Conservation (phyloP, 2,113 vertebrate genomes). For the Actinemys pallida region DNA sequence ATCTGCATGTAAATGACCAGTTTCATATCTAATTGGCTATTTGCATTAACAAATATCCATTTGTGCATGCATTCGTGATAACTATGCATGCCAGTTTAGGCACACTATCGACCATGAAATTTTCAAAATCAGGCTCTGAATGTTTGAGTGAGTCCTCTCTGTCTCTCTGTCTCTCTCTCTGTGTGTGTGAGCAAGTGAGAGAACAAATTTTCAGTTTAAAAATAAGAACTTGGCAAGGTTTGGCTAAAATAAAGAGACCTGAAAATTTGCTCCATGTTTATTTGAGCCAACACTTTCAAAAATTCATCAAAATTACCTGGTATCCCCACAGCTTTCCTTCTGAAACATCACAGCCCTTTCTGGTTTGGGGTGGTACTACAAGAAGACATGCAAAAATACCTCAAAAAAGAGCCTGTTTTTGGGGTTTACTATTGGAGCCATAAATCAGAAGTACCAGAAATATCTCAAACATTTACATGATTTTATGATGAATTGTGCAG, state of each 20-base stretch:
- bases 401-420: not conserved
- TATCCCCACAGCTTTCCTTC: not conserved
- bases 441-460: not conserved
- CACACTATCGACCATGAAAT: no score
- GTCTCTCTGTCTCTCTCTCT: no score
- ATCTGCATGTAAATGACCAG: not conserved
- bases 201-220: no score
- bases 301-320: not conserved
- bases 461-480: not conserved
- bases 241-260: no score
- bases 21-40: not conserved
- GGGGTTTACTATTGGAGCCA: not conserved
- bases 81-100: no score
- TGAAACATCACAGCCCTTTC: not conserved
- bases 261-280: not conserved
- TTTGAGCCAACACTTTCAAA: not conserved
- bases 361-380: not conserved
- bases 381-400: not conserved
- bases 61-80: no score
- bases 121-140: no score
- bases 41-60: no score
- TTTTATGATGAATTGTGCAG: not conserved
- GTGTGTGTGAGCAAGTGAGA: no score
- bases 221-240: no score
- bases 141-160: no score